A percentile compares a stretch with the other conserved stretches of the same genome.
Evolutionary conservation across 2,888 invertebrate species (phyloP).

Genomic region (Carpatolechia fugitivella): DNA sequence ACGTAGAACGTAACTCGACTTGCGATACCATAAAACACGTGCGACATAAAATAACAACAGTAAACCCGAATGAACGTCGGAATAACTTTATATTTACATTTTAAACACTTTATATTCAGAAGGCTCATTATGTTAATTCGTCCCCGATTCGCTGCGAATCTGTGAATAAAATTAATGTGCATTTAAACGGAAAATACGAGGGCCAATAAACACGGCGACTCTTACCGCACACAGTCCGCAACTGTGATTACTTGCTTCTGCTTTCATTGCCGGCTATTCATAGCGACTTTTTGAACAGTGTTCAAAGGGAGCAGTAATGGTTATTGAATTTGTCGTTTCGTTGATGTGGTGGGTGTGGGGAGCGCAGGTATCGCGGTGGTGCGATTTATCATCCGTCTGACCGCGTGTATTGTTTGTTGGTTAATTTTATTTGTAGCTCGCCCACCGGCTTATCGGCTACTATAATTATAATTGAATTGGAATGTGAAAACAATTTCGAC

Average conservation of each 20-base stretch:
- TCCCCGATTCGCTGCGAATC: slow-evolving; percentile 69
- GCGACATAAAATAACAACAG: slow-evolving; percentile 12
- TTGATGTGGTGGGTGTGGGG: neutral
- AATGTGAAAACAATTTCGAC: slow-evolving; percentile 63
- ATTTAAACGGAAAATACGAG: slow-evolving; percentile 72
- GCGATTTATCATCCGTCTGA: slow-evolving; percentile 68
- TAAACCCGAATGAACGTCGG: slow-evolving; percentile 16
- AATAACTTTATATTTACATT: slow-evolving; percentile 19
- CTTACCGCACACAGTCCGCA: neutral
- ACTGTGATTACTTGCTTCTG: neutral
- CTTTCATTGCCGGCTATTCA: neutral
- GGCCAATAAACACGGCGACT: slow-evolving; percentile 54
- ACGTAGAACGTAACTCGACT: slow-evolving; percentile 6
- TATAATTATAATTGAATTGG: slow-evolving; percentile 63
- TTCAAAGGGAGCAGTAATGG: neutral
- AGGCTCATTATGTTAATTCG: slow-evolving; percentile 73
- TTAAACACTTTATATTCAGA: slow-evolving; percentile 47
- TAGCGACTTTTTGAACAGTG: neutral
- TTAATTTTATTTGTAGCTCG: slow-evolving; percentile 72
- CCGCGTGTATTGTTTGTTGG: slow-evolving; percentile 68
- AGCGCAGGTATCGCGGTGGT: slow-evolving; percentile 35
- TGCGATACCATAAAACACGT: slow-evolving; percentile 12
- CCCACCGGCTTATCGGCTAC: slow-evolving; percentile 55
- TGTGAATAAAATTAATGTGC: slow-evolving; percentile 74
- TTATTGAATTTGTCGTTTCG: neutral